Evolutionary conservation across 2,797 vertebrate genomes (phyloP).

Genomic region (Hypotaenidia okinawae): DNA sequence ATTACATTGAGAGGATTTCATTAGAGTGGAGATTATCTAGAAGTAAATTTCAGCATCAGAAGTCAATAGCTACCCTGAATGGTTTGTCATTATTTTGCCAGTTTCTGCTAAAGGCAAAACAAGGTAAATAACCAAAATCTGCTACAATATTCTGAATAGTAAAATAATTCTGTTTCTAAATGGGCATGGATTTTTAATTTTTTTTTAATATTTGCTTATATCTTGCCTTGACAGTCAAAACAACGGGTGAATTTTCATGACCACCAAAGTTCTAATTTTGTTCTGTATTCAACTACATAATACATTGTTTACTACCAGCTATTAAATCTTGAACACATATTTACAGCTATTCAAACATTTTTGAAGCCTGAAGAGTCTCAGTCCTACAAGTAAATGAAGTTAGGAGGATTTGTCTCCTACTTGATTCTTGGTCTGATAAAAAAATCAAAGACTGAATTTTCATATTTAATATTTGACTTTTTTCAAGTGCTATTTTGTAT

Average conservation of each 20-base stretch:
- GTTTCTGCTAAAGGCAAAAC: not conserved
- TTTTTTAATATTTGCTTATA: not conserved
- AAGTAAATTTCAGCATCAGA: slow-evolving; percentile 35
- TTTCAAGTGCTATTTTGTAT: not conserved
- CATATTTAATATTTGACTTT: not conserved
- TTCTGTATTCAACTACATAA: not conserved
- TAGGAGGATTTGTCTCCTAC: not conserved
- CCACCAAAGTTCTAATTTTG: not conserved
- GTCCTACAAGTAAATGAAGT: not conserved
- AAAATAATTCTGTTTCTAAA: not conserved
- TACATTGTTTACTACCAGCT: not conserved
- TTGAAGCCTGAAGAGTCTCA: not conserved
- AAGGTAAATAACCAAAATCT: not conserved
- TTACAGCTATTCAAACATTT: not conserved
- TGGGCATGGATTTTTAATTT: not conserved
- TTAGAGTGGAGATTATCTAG: slow-evolving; percentile 26
- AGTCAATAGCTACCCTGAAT: slow-evolving; percentile 14
- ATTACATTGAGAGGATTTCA: slow-evolving; percentile 47
- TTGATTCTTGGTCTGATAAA: not conserved
- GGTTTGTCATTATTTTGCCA: slow-evolving; percentile 38
- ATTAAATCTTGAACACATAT: not conserved
- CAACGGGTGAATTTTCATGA: not conserved
- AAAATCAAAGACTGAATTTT: not conserved
- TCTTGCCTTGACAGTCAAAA: not conserved
- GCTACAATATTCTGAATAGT: not conserved